These are phyloP conservation scores for Suncus etruscus DNA, from an alignment of 2,113 vertebrate genomes.

Conservation along the genomic window DNA sequence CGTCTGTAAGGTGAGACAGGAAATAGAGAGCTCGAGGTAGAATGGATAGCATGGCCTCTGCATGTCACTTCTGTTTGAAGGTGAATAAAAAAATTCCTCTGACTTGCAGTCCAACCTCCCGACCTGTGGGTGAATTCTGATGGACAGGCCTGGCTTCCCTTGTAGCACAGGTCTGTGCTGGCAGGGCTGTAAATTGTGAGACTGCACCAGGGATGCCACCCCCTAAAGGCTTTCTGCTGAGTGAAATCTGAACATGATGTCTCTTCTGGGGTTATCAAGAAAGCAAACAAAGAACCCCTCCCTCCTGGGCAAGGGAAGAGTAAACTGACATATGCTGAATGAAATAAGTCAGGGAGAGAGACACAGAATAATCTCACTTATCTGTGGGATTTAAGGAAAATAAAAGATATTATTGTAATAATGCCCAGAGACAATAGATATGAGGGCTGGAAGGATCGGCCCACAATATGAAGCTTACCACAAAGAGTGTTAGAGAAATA, in stretches of 20 bases:
- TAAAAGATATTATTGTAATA: too few relatives aligned
- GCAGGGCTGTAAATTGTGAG: slow-evolving; percentile 43
- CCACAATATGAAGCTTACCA: too few relatives aligned
- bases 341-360: too few relatives aligned
- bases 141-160: slow-evolving; percentile 55
- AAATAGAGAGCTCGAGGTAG: background rate
- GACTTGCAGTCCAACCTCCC: slow-evolving; percentile 54
- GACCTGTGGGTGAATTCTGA: slow-evolving; percentile 64
- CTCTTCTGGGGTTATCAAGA: slow-evolving; percentile 68
- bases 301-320: slow-evolving; percentile 42
- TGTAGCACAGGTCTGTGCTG: slow-evolving; percentile 8
- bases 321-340: slow-evolving; percentile 28
- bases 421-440: too few relatives aligned
- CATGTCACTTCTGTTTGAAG: slow-evolving; percentile 68
- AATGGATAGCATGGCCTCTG: slow-evolving; percentile 44
- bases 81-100: slow-evolving; percentile 67
- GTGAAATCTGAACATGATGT: slow-evolving; percentile 63
- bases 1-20: background rate
- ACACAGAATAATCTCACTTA: too few relatives aligned
- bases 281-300: slow-evolving; percentile 56
- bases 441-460: too few relatives aligned
- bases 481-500: too few relatives aligned
- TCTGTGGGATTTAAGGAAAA: too few relatives aligned
- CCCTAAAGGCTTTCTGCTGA: background rate
- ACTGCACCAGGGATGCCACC: background rate